phyloP scores from a whole-genome alignment of 2,113 vertebrate genomes.

The Gallinago undulata region DNA sequence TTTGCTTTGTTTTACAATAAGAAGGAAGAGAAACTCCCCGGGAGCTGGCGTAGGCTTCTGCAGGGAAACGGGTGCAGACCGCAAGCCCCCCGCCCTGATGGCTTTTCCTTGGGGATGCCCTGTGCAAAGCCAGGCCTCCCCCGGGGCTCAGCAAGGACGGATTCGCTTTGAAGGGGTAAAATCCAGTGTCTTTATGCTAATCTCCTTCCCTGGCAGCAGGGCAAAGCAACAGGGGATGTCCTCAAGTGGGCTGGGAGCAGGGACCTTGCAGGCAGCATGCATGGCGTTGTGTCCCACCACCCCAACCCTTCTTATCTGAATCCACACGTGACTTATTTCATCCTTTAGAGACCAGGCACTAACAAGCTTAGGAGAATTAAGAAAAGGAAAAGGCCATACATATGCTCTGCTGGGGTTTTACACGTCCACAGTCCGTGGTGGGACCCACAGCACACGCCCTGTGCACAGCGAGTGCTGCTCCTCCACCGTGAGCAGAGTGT shows the following conservation, averaged over 20 bases:
- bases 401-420: rapidly evolving
- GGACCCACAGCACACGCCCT: rapidly evolving
- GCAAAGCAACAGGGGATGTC: rapidly evolving
- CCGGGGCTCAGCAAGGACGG: rapidly evolving
- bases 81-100: neutral
- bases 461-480: rapidly evolving
- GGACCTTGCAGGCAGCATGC: neutral
- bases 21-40: constrained; percentile 44
- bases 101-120: constrained; percentile 19
- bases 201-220: rapidly evolving
- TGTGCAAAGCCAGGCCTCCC: neutral
- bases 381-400: rapidly evolving
- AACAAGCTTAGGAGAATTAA: too few species aligned
- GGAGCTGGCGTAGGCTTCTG: neutral
- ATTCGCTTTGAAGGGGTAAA: neutral
- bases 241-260: rapidly evolving
- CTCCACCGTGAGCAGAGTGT: too few species aligned
- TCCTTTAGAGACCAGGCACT: too few species aligned
- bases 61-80: neutral
- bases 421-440: rapidly evolving
- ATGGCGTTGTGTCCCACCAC: rapidly evolving
- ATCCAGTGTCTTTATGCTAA: rapidly evolving
- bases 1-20: constrained; percentile 20
- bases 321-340: rapidly evolving
- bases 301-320: rapidly evolving